Conservation (phyloP, 2,797 vertebrate species). For the Micropoecilia bifurca region DNA sequence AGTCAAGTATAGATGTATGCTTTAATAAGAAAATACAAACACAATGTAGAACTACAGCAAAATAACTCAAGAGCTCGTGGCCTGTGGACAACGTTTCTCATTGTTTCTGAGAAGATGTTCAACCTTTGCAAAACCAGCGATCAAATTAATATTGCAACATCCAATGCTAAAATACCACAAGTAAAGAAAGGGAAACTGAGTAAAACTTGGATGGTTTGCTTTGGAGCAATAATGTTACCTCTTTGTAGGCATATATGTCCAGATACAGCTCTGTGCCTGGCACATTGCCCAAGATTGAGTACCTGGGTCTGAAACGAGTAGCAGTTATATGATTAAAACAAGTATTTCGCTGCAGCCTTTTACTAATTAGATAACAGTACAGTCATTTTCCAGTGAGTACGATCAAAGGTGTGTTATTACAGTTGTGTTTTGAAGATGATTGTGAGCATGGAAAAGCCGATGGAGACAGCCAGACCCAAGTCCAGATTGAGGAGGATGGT, state of each 20-base stretch:
- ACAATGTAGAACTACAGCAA: neutral
- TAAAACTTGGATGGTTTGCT: neutral
- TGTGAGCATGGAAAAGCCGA: constrained; percentile 88
- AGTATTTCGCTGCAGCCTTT: neutral
- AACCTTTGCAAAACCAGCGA: neutral
- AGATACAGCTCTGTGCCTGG: constrained; percentile 78
- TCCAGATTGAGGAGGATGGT: constrained; percentile 91
- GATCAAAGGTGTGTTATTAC: constrained; percentile 72
- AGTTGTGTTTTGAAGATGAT: constrained; percentile 91
- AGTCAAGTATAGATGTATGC: neutral
- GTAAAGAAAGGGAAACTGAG: neutral
- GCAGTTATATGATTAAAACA: constrained; percentile 7
- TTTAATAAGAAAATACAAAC: neutral
- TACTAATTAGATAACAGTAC: neutral
- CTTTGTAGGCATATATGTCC: constrained; percentile 74
- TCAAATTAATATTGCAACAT: neutral
- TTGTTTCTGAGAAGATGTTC: neutral
- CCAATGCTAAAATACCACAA: neutral
- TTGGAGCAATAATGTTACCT: constrained; percentile 58
- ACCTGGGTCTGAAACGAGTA: constrained; percentile 69
- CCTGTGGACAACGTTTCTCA: neutral
- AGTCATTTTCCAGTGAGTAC: neutral
- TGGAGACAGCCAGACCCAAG: constrained; percentile 85
- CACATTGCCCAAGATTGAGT: constrained; percentile 78
- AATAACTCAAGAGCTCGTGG: neutral